Percentiles rank a stretch among this genome's conserved stretches.
These are phyloP conservation scores for Lasius platythorax DNA, from an alignment of 2,888 invertebrate species.

Conservation along the genomic window DNA sequence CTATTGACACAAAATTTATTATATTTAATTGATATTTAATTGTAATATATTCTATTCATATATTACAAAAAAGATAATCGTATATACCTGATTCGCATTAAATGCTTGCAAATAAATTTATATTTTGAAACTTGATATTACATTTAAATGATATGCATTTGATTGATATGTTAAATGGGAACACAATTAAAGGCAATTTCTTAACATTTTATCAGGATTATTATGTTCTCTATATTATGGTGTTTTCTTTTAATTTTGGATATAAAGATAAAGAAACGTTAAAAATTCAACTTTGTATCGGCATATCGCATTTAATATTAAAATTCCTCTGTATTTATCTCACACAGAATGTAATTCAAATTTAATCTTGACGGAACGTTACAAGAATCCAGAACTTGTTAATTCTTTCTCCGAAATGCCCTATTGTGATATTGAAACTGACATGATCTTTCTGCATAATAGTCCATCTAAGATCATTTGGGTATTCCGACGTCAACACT, in stretches of 20 bases:
- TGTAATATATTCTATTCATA: slow-evolving; percentile 71
- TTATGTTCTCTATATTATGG: slow-evolving; percentile 8
- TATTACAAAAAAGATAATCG: slow-evolving; percentile 50
- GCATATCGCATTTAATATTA: slow-evolving; percentile 20
- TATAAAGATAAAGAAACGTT: background rate
- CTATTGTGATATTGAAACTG: slow-evolving; percentile 54
- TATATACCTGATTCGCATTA: slow-evolving; percentile 58
- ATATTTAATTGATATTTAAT: slow-evolving; percentile 78
- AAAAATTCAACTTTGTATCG: slow-evolving; percentile 1
- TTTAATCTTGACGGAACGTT: slow-evolving; percentile 20
- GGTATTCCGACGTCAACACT: slow-evolving; percentile 55
- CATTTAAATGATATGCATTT: slow-evolving; percentile 31
- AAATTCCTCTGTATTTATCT: slow-evolving; percentile 13
- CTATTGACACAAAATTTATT: slow-evolving; percentile 81
- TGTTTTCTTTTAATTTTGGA: slow-evolving; percentile 11
- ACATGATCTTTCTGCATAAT: slow-evolving; percentile 48
- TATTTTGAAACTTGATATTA: slow-evolving; percentile 40
- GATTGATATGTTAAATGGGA: slow-evolving; percentile 21
- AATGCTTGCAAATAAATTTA: slow-evolving; percentile 61
- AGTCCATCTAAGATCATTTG: slow-evolving; percentile 50
- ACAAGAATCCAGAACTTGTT: slow-evolving; percentile 45
- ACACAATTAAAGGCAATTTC: slow-evolving; percentile 3
- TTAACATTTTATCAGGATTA: slow-evolving; percentile 15
- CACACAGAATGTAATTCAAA: slow-evolving; percentile 39
- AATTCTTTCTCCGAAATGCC: slow-evolving; percentile 55